Evolutionary conservation across 2,797 vertebrate species (phyloP).

Genomic region (Dromococcyx pavoninus): DNA sequence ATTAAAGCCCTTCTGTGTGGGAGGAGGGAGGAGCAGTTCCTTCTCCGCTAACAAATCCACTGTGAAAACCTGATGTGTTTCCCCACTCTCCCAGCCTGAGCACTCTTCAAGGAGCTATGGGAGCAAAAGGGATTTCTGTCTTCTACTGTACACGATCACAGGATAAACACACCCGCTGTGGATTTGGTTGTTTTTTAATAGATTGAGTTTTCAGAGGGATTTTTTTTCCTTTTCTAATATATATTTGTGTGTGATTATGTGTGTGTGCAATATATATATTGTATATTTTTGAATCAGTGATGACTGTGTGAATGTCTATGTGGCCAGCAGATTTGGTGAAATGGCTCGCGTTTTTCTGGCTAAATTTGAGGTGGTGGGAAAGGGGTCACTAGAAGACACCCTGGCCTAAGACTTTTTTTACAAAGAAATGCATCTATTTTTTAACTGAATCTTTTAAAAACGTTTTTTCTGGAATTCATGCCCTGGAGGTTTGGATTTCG

Average conservation of each 20-base stretch:
- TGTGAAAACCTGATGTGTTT: slow-evolving; percentile 57
- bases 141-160: slow-evolving; percentile 23
- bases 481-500: slow-evolving; percentile 13
- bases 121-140: slow-evolving; percentile 21
- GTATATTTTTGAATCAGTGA: slow-evolving; percentile 65
- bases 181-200: slow-evolving; percentile 17
- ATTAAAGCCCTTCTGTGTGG: slow-evolving; percentile 47
- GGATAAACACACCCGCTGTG: neutral
- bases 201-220: slow-evolving; percentile 32
- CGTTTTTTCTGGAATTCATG: neutral
- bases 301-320: slow-evolving; percentile 25
- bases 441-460: neutral
- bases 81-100: neutral
- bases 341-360: neutral
- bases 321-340: neutral
- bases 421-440: slow-evolving; percentile 16
- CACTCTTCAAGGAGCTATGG: neutral
- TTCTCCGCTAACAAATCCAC: slow-evolving; percentile 44
- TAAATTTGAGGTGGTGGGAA: neutral
- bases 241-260: slow-evolving; percentile 43
- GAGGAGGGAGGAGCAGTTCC: slow-evolving; percentile 44
- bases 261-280: slow-evolving; percentile 37
- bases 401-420: neutral
- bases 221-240: slow-evolving; percentile 48
- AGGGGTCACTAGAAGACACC: neutral